Base-by-base conservation (phyloP, 2,888 invertebrate species). In the Gandaritis pyraliata region DNA sequence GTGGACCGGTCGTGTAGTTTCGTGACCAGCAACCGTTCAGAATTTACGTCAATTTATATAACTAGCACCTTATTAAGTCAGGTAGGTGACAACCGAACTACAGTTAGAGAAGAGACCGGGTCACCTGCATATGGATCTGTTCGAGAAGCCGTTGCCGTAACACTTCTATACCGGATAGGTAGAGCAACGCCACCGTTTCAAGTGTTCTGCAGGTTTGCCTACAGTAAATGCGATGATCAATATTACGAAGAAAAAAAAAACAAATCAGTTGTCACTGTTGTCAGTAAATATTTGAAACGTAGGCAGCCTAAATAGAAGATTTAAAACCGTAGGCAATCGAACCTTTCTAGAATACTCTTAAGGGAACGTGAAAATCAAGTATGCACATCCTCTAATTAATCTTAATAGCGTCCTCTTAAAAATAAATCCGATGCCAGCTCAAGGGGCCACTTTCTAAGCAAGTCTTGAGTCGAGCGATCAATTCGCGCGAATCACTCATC, bases 401-500 rank as follows among this genome's bases (percentile, higher is more conserved):
- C 59, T 46, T 72, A 70, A 67, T 68, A 71, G 75, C 77, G 81
- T 86, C 83, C 83, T 82, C 80, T 80, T 84, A 83, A 85, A 85
- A 87, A 85, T 82, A 81, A 46, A 83, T 79, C 71, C 78, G 73
- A 74, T 74, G 78, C 75, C 77, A 73, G 77, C 77, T 77, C 76
- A 73, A 78, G 82, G 76, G 81, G 80, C 88, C 75, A 86, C 91
- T 91, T 91, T 90, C 90, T 87, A 88, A 85, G 82, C 85, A 80
- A 81, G 78, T 85, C 84, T 54, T 81, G 83, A 83, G 82, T 79
- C 82, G 80, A 81, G 81, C 86, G 81, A 90, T 90, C 88, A 88
- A 85, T 89, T 84, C 83, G 81, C 86, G 85, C 82, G 87, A 86
- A 86, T 87, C 86, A 86, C 87, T 87, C 90, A 87, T 86, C 86